A percentile compares a stretch with the other conserved stretches of the same genome.
These are phyloP conservation scores for Agrochola litura DNA, from an alignment of 2,888 invertebrate genomes.

Conservation along the genomic window DNA sequence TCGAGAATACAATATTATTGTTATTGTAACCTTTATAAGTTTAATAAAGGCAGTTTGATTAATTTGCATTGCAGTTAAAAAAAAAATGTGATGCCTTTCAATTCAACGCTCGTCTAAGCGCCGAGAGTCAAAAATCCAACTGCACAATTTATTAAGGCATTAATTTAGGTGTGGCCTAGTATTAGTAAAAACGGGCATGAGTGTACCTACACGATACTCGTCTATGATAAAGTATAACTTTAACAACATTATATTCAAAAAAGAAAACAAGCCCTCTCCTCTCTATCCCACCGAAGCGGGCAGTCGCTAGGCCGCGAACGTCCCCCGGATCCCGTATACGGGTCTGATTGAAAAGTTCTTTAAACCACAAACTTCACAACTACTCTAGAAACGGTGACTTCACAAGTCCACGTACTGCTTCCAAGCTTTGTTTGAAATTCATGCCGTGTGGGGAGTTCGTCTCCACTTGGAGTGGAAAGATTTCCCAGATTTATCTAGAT, in stretches of 20 bases:
- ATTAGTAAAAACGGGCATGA: no score
- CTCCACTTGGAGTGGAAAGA: constrained; percentile 45
- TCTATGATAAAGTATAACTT: background rate
- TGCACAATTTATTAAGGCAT: no score
- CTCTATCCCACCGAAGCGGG: constrained; percentile 51
- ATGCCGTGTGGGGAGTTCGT: constrained; percentile 48
- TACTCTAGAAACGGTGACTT: constrained; percentile 65
- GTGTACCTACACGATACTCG: background rate
- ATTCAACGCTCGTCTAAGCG: no score
- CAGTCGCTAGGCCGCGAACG: constrained; percentile 70
- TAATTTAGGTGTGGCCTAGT: no score
- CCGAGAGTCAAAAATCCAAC: no score
- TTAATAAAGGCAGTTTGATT: no score
- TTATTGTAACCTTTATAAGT: background rate
- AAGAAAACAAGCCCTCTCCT: constrained; percentile 52
- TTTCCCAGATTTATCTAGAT: constrained; percentile 17
- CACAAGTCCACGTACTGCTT: constrained; percentile 61
- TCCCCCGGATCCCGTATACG: constrained; percentile 78
- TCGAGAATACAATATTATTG: background rate
- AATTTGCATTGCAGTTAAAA: background rate
- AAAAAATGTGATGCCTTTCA: background rate
- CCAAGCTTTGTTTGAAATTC: constrained; percentile 66
- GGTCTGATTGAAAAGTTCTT: constrained; percentile 86
- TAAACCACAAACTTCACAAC: constrained; percentile 76
- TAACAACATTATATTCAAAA: background rate